Evolutionary conservation across 2,888 invertebrate genomes (phyloP).

Genomic region (Cephus nigrinus): DNA sequence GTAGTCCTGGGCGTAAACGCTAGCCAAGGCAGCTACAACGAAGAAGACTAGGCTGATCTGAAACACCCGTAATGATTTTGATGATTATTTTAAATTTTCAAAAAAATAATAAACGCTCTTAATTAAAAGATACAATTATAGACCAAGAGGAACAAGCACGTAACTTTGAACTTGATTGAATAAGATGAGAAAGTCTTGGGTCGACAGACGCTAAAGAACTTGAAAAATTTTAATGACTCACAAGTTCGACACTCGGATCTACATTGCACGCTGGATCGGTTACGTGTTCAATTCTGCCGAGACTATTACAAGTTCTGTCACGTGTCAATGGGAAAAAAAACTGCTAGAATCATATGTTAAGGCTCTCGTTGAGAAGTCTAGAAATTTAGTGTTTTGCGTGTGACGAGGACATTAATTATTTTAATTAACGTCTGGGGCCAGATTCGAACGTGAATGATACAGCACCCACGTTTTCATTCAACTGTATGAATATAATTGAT

Average conservation of each 20-base stretch:
- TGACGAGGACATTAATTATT: background rate
- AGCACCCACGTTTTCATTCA: background rate
- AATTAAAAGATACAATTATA: background rate
- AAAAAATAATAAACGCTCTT: background rate
- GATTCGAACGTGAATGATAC: background rate
- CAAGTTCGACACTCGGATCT: background rate
- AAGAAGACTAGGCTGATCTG: conserved; percentile 45
- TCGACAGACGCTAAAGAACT: background rate
- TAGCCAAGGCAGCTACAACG: conserved; percentile 41
- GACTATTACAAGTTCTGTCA: background rate
- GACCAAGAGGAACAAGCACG: too few species aligned
- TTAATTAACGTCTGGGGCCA: background rate
- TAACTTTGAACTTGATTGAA: background rate
- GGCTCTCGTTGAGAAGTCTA: background rate
- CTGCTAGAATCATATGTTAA: background rate
- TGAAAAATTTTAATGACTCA: background rate
- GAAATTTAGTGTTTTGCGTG: background rate
- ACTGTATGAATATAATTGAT: background rate
- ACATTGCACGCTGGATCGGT: background rate
- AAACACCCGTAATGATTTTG: background rate
- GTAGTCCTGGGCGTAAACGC: conserved; percentile 50
- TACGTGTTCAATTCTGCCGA: background rate
- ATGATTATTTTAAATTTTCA: background rate
- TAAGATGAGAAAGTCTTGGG: background rate
- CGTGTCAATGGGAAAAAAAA: background rate